These are phyloP conservation scores for Tyrannus savana DNA, from an alignment of 2,113 vertebrate species.

Conservation along the genomic window DNA sequence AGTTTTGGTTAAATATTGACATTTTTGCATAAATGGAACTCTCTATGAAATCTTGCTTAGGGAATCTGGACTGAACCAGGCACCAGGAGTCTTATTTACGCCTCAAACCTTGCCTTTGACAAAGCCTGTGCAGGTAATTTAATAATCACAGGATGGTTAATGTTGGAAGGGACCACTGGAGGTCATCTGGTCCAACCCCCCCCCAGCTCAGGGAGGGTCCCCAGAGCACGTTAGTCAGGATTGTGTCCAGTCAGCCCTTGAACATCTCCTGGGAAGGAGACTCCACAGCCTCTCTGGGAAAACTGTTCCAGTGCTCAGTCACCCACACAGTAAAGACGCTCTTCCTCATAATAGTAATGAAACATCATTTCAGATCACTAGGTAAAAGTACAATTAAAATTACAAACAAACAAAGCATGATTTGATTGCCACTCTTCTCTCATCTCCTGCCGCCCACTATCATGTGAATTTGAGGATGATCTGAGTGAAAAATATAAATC, in stretches of 20 bases:
- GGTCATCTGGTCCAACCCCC: neutral
- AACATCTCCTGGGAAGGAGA: neutral
- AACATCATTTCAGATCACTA: neutral
- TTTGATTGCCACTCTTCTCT: neutral
- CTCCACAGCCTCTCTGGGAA: neutral
- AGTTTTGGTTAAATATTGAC: conserved; percentile 40
- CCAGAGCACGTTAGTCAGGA: neutral
- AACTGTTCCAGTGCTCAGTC: neutral
- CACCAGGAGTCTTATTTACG: neutral
- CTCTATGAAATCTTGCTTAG: neutral
- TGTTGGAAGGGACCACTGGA: neutral
- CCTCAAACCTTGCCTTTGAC: neutral
- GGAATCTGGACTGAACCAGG: neutral
- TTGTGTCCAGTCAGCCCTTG: neutral
- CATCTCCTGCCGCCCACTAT: neutral
- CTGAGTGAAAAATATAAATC: neutral
- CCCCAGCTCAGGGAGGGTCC: neutral
- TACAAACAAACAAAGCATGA: neutral
- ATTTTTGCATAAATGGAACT: neutral
- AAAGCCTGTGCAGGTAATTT: neutral
- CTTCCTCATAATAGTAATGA: neutral
- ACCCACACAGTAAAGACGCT: neutral
- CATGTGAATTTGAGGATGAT: neutral
- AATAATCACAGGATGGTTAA: neutral
- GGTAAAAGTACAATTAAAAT: neutral